Percentiles rank a stretch among this genome's conserved stretches.
phyloP scores from a whole-genome alignment of 37 sponge, comb jelly and placozoan genomes.

The Haliclona indistincta region DNA sequence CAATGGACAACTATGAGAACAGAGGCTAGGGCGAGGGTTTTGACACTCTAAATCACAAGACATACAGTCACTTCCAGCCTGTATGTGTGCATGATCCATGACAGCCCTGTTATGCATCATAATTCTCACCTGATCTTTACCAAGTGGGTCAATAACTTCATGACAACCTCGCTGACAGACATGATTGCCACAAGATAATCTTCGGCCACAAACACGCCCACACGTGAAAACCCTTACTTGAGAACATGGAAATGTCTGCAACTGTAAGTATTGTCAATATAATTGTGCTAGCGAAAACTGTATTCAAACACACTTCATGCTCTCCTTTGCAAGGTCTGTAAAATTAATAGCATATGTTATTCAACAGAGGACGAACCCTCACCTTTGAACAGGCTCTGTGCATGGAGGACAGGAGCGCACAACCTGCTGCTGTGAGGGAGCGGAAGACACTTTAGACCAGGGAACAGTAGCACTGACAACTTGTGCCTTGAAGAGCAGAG shows the following conservation, averaged over 20 bases:
- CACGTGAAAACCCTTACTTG: constrained; percentile 51
- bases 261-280: background rate
- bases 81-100: background rate
- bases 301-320: background rate
- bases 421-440: background rate
- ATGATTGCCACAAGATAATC: constrained; percentile 77
- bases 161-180: constrained; percentile 73
- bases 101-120: background rate
- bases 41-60: constrained; percentile 58
- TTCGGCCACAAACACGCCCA: constrained; percentile 72
- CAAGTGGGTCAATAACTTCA: constrained; percentile 42
- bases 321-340: constrained; percentile 46
- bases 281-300: background rate
- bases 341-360: background rate
- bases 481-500: background rate
- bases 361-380: constrained; percentile 1
- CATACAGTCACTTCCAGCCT: constrained; percentile 79
- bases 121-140: constrained; percentile 7
- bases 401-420: constrained; percentile 76
- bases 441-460: constrained; percentile 41
- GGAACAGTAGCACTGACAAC: constrained; percentile 17
- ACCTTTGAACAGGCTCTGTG: constrained; percentile 34
- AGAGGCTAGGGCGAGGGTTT: constrained; percentile 59
- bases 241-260: constrained; percentile 36
- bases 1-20: constrained; percentile 64